These are phyloP conservation scores for Eretmodus cyanostictus DNA, from an alignment of 2,113 vertebrate genomes.

Conservation along the genomic window DNA sequence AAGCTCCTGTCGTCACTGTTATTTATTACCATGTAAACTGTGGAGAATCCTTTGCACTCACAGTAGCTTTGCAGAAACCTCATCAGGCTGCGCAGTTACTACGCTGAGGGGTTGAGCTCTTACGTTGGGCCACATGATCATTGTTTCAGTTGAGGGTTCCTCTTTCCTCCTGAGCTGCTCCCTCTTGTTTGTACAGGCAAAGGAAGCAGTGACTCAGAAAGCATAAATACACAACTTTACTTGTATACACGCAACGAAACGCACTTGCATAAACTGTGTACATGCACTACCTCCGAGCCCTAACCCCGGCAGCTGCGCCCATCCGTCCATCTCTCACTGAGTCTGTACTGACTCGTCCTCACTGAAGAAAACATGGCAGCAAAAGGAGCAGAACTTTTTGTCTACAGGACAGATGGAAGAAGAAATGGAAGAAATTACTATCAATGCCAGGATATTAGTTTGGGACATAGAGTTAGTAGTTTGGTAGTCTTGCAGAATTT, in stretches of 20 bases:
- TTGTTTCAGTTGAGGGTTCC: not conserved
- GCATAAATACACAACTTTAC: not conserved
- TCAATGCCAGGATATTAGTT: not conserved
- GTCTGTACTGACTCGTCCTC: not conserved
- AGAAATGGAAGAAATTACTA: not conserved
- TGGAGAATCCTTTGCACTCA: not conserved
- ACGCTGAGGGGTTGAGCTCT: not conserved
- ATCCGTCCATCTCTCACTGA: not conserved
- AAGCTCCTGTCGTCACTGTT: not conserved
- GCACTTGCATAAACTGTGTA: not conserved
- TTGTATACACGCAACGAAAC: not conserved
- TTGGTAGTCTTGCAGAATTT: not conserved
- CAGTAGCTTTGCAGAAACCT: not conserved
- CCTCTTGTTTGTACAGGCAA: not conserved
- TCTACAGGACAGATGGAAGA: not conserved
- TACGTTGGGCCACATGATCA: not conserved
- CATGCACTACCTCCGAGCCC: not conserved
- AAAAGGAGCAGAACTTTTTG: not conserved
- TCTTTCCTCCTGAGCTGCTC: not conserved
- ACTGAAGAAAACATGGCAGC: not conserved
- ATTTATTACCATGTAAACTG: conserved; percentile 24
- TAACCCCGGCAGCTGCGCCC: not conserved
- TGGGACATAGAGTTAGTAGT: not conserved
- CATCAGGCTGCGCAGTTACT: not conserved
- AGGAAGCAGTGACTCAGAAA: not conserved